These are phyloP conservation scores for Equus przewalskii DNA, from an alignment of 2,113 vertebrate genomes.

Conservation along the genomic window DNA sequence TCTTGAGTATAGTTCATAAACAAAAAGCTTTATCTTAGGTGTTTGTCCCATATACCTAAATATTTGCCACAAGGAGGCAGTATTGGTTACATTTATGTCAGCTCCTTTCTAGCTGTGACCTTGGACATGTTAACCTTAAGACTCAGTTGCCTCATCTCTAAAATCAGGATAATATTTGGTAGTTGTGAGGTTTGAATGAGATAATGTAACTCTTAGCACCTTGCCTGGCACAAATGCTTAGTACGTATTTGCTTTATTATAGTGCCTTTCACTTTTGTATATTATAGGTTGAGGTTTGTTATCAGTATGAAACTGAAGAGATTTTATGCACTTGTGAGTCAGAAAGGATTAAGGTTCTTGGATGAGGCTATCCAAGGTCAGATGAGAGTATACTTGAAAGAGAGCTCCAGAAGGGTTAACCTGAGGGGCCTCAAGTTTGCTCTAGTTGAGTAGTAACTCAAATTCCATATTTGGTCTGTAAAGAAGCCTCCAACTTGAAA, in stretches of 20 bases:
- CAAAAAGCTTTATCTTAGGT: neutral
- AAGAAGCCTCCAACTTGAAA: conserved; percentile 6
- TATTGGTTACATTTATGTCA: conserved; percentile 8
- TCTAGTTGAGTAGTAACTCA: neutral
- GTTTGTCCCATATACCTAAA: neutral
- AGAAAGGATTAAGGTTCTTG: conserved; percentile 34
- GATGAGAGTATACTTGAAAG: neutral
- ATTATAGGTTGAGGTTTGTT: conserved; percentile 25
- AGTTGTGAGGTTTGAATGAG: conserved; percentile 29
- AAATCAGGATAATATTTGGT: conserved; percentile 29
- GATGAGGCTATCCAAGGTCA: neutral
- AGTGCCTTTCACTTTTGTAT: conserved; percentile 2
- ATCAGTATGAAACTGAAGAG: neutral
- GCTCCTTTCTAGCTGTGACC: conserved; percentile 28
- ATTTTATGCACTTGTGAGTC: conserved; percentile 15
- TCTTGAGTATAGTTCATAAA: neutral
- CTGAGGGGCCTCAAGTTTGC: neutral
- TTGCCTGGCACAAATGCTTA: conserved; percentile 3
- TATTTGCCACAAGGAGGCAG: conserved; percentile 67
- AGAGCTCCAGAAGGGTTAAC: neutral
- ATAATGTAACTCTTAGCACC: neutral
- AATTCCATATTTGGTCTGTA: neutral
- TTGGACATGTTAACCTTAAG: conserved; percentile 35
- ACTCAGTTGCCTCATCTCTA: neutral
- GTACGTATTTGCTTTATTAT: conserved; percentile 1